Evolutionary conservation across 2,888 invertebrate species (phyloP).

Genomic region (Erebia ligea): DNA sequence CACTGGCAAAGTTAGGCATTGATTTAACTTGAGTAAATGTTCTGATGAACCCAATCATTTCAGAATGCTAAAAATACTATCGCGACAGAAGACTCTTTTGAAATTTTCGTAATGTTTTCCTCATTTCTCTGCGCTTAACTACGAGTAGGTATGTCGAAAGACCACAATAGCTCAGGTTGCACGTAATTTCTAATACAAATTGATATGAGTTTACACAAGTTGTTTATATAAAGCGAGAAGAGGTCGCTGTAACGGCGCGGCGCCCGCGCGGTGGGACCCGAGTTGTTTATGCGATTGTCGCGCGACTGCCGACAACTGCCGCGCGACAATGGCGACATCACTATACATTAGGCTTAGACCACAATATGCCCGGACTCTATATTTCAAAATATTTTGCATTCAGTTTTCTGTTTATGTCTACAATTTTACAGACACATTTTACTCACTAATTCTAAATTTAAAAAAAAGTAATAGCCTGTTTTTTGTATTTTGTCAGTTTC

Average conservation of each 20-base stretch:
- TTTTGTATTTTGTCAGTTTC: no score
- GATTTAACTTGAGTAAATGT: no score
- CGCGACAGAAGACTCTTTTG: no score
- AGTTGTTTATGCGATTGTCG: conserved; percentile 9
- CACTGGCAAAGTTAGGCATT: no score
- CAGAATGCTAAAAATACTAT: no score
- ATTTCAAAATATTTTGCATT: neutral
- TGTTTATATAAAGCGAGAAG: conserved; percentile 5
- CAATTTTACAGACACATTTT: no score
- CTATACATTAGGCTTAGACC: neutral
- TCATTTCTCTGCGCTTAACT: neutral
- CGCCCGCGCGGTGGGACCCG: neutral
- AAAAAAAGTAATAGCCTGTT: no score
- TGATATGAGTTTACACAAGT: neutral
- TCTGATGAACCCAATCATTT: no score
- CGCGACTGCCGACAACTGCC: conserved; percentile 3
- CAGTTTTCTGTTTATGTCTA: neutral
- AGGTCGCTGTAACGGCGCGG: neutral
- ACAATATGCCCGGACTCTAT: neutral
- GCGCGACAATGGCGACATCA: neutral
- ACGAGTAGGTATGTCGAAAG: neutral
- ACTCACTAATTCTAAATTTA: no score
- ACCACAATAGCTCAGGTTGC: neutral
- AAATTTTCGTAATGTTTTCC: neutral
- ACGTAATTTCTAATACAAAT: conserved; percentile 3